Conservation (phyloP, 2,888 invertebrate species). For the Melanostoma scalare region DNA sequence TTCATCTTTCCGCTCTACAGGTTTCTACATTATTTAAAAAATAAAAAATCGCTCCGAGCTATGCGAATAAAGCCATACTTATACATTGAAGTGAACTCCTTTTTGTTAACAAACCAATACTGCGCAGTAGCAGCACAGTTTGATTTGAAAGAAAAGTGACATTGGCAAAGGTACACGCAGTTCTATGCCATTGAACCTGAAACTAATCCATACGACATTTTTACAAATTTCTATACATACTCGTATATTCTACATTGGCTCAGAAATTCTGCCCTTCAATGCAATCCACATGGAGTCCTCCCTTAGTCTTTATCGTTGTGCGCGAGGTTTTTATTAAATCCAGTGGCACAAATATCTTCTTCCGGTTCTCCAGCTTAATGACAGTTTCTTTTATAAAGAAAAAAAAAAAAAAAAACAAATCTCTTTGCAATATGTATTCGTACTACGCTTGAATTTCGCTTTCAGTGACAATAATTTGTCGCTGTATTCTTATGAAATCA, state of each 20-base stretch:
- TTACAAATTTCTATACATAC: slow-evolving; percentile 27
- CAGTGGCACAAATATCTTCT: slow-evolving; percentile 68
- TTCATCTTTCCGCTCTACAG: slow-evolving; percentile 58
- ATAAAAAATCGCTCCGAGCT: slow-evolving; percentile 20
- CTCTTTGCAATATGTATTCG: slow-evolving; percentile 15
- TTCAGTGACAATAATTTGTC: slow-evolving; percentile 56
- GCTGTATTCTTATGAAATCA: slow-evolving; percentile 59
- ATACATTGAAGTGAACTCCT: slow-evolving; percentile 35
- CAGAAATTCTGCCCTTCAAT: slow-evolving; percentile 34
- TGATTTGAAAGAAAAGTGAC: slow-evolving; percentile 35
- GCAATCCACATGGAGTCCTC: slow-evolving; percentile 49
- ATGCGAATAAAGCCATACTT: slow-evolving; percentile 46
- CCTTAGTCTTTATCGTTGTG: not conserved
- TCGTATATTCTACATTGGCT: not conserved
- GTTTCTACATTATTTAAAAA: slow-evolving; percentile 47
- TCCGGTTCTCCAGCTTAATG: slow-evolving; percentile 61
- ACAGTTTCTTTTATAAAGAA: slow-evolving; percentile 37
- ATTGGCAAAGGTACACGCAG: slow-evolving; percentile 34
- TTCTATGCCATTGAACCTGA: slow-evolving; percentile 64
- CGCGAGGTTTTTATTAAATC: slow-evolving; percentile 57
- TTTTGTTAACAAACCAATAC: slow-evolving; percentile 29
- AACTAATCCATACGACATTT: slow-evolving; percentile 65
- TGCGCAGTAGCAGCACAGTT: slow-evolving; percentile 50
- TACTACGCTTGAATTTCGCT: slow-evolving; percentile 35
- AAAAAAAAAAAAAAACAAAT: slow-evolving; percentile 31